These are phyloP conservation scores for Sciurus carolinensis DNA, from an alignment of 2,797 vertebrate genomes.

Conservation along the genomic window DNA sequence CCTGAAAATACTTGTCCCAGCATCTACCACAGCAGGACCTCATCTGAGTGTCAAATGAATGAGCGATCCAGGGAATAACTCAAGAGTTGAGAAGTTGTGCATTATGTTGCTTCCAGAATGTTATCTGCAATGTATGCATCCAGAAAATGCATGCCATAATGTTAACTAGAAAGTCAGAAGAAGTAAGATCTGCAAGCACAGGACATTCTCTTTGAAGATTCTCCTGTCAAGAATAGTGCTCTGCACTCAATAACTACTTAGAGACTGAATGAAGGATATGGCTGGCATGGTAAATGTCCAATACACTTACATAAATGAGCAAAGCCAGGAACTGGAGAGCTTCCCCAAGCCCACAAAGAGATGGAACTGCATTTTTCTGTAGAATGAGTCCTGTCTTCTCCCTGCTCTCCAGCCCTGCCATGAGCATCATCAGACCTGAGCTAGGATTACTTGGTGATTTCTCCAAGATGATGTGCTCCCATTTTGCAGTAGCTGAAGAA, in stretches of 20 bases:
- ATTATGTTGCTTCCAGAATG: not conserved
- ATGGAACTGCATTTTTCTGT: not conserved
- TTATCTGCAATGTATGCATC: not conserved
- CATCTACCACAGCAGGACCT: not conserved
- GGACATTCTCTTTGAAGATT: not conserved
- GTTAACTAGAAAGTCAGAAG: not conserved
- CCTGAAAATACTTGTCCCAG: not conserved
- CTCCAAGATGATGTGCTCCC: not conserved
- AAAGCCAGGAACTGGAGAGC: not conserved
- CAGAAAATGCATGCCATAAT: not conserved
- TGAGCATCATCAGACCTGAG: not conserved
- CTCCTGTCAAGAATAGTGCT: not conserved
- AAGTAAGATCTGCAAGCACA: not conserved
- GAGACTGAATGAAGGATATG: not conserved
- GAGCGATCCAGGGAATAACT: not conserved
- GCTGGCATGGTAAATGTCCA: not conserved
- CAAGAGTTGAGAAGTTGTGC: not conserved
- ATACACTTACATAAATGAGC: not conserved
- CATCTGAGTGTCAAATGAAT: slow-evolving; percentile 19
- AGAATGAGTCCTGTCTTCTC: not conserved
- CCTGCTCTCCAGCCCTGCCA: not conserved
- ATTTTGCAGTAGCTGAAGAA: not conserved
- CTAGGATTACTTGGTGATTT: not conserved
- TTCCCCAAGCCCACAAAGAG: not conserved
- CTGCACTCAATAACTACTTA: not conserved